Evolutionary conservation across 1,140 invertebrate species (phyloP).

Genomic region (Lordiphosa collinella): DNA sequence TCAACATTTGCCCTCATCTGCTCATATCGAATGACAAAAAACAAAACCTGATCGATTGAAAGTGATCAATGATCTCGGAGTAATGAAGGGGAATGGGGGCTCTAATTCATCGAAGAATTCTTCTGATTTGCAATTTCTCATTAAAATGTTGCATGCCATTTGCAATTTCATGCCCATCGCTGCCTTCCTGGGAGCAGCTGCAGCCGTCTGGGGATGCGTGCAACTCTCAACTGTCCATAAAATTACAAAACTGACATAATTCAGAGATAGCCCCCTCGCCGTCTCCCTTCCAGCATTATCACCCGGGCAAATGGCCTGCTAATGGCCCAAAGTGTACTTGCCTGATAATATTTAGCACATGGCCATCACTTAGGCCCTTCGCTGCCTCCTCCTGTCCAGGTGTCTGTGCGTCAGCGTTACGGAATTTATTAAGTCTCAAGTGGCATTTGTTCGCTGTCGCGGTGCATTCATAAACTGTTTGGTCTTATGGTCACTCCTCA

Average conservation of each 20-base stretch:
- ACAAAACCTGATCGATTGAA: too few relatives aligned
- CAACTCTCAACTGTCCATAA: conserved; percentile 35
- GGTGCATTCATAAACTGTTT: conserved; percentile 24
- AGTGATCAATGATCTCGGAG: too few relatives aligned
- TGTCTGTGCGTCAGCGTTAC: conserved; percentile 6
- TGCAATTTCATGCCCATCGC: too few relatives aligned
- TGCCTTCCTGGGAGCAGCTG: background rate
- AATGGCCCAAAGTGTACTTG: conserved; percentile 78
- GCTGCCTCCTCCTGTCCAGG: background rate
- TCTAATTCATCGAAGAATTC: too few relatives aligned
- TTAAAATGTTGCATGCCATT: too few relatives aligned
- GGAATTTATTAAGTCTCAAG: conserved; percentile 48
- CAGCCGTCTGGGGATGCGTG: background rate
- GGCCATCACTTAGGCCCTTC: conserved; percentile 43
- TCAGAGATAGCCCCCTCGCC: conserved; percentile 57
- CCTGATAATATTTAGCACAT: conserved; percentile 71
- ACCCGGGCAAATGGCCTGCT: conserved; percentile 67
- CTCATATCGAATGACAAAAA: too few relatives aligned
- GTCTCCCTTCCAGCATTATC: conserved; percentile 1
- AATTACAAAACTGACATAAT: conserved; percentile 77
- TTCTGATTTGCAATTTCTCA: too few relatives aligned
- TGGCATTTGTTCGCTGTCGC: conserved; percentile 37
- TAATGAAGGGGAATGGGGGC: too few relatives aligned
- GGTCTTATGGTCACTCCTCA: conserved; percentile 32
- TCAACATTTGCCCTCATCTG: too few relatives aligned